A percentile compares a stretch with the other conserved stretches of the same genome.
phyloP scores from a whole-genome alignment of 1,140 invertebrate genomes.

The Hyles vespertilio region DNA sequence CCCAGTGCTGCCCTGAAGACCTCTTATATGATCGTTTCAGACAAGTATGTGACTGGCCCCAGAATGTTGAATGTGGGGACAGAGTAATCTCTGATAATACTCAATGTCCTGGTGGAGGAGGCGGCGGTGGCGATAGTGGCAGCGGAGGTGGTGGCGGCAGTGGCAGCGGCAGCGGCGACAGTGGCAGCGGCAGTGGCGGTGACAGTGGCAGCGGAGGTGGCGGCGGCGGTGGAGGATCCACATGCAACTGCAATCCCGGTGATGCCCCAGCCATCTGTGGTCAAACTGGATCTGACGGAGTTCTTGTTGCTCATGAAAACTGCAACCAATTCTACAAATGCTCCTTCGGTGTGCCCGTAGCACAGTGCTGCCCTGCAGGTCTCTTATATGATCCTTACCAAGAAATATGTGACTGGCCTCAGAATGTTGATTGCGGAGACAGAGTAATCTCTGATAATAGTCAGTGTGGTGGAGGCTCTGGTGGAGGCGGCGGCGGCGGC shows the following conservation, averaged over 20 bases:
- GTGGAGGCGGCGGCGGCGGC: not conserved
- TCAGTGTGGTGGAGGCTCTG: conserved; percentile 4
- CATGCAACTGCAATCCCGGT: conserved; percentile 28
- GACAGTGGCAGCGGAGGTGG: conserved; percentile 1
- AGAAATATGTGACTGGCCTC: conserved; percentile 77
- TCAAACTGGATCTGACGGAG: conserved; percentile 18
- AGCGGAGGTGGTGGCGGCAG: conserved; percentile 3
- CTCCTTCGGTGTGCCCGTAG: conserved; percentile 16
- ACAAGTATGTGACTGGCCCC: conserved; percentile 57
- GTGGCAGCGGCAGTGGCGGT: conserved; percentile 2
- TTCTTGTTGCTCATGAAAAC: conserved; percentile 32
- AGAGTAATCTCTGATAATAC: conserved; percentile 10
- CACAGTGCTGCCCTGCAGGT: conserved; percentile 16
- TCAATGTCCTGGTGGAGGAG: not conserved
- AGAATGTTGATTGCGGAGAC: conserved; percentile 62
- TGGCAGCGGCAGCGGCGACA: not conserved
- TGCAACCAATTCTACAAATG: conserved; percentile 43
- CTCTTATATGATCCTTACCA: conserved; percentile 76
- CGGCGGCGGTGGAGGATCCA: conserved; percentile 4
- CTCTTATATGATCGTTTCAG: conserved; percentile 19
- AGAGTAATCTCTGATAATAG: conserved; percentile 7
- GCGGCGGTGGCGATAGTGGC: conserved; percentile 7
- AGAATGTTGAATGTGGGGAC: conserved; percentile 61
- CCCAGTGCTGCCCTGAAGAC: conserved; percentile 8
- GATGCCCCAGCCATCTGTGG: conserved; percentile 34